Base-by-base conservation (phyloP, 2,113 vertebrate species). In the Tenrec ecaudatus region DNA sequence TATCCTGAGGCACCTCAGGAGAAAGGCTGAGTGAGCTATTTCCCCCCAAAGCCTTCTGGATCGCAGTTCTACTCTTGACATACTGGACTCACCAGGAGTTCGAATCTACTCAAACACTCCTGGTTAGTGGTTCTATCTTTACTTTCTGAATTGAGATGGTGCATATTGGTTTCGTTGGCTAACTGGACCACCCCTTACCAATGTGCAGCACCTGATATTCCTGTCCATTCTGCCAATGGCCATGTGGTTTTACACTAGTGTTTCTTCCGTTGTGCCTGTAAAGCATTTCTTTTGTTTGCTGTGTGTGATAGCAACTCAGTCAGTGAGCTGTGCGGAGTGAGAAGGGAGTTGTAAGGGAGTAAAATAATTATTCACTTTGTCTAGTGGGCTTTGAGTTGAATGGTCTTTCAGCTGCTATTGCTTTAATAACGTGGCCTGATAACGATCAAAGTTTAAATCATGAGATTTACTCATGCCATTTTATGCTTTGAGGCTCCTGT, bases 381-480 rank as follows among this genome's bases (percentile, higher is more conserved):
- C n/a, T 96, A 16, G 22, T 22, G 23, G 36, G 36, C 40, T 94
- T 91, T 84, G 40, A 73, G 27, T 89, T 71, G 58, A 89, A 87
- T 86, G n/a, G 38, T 60, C 66, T 91, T 84, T 88, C n/a, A 64
- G 82, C 80, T 95, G 31, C 53, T 90, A 0, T 90, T 82, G 43
- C 94, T 92, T 91, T 89, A 86, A 81, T 71, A 86, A 60, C 15
- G 71, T 91, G 17, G 0, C 90, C 66, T 92, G 62, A 85, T 76
- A 81, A 79, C 57, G n/a, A 81, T 75, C 17, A 88, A 77, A 93
- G 82, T 89, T 89, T 83, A 93, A 93, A 82, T 43, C 76, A 77
- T 10, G 29, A 20, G 86, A 82, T 77, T 57, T 84, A 90, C 31
- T 62, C 81, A 22, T 78, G 22, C 17, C 29, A 83, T 88, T 90